phyloP scores from a whole-genome alignment of 2,113 vertebrate species.

The Xenotilapia flavipinnis region DNA sequence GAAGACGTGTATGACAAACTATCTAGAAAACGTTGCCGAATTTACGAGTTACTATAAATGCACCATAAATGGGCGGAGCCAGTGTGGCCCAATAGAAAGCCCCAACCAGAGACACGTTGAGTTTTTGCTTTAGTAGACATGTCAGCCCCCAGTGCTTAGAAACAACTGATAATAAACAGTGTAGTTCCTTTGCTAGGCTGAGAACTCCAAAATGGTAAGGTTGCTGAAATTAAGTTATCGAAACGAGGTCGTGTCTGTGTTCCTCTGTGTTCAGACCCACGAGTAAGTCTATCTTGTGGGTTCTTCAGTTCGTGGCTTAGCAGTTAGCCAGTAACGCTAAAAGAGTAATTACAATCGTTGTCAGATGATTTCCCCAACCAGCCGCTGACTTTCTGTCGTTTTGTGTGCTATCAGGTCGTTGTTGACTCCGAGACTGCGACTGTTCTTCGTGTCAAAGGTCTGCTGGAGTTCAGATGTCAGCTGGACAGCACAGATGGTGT shows the following conservation, averaged over 20 bases:
- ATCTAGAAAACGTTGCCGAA: neutral
- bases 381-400: neutral
- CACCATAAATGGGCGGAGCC: conserved; percentile 17
- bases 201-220: conserved; percentile 39
- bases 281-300: neutral
- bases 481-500: conserved; percentile 54
- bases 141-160: neutral
- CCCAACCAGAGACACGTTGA: conserved; percentile 47
- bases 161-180: neutral
- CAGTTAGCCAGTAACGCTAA: neutral
- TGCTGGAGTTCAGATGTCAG: conserved; percentile 55
- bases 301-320: neutral
- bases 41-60: neutral
- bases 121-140: neutral
- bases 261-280: neutral
- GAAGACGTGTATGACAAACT: neutral
- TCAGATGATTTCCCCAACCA: neutral
- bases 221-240: neutral
- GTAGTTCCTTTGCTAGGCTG: neutral
- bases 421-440: neutral
- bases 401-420: conserved; percentile 23
- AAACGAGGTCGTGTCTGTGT: neutral
- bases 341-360: neutral
- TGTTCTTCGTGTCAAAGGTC: conserved; percentile 47
- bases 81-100: conserved; percentile 17